phyloP scores from a whole-genome alignment of 2,113 vertebrate species.

The Gracilinanus agilis region DNA sequence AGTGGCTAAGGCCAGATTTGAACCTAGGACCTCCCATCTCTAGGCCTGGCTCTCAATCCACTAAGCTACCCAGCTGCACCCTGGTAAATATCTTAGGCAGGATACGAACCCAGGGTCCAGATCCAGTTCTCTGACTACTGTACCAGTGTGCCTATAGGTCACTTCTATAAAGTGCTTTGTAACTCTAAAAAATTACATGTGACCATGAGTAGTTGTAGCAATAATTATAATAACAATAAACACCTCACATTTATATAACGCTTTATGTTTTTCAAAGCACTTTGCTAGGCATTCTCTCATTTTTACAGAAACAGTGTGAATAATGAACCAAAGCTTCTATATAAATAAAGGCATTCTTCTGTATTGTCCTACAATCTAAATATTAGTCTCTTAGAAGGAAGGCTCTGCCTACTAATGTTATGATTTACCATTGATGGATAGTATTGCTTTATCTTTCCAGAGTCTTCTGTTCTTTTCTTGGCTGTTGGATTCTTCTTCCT shows the following conservation, averaged over 20 bases:
- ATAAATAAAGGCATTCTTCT: background rate
- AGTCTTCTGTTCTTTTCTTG: background rate
- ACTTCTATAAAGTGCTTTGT: background rate
- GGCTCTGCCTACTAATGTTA: background rate
- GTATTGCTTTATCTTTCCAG: background rate
- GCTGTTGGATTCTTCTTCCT: background rate
- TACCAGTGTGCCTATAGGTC: background rate
- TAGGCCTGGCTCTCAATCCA: too few species aligned
- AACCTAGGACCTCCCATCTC: too few species aligned
- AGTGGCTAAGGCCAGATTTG: too few species aligned
- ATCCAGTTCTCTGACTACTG: background rate
- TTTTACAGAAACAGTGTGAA: background rate
- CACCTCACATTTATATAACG: background rate
- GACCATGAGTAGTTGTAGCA: background rate
- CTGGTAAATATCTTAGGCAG: background rate
- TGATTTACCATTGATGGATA: background rate
- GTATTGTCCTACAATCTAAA: slow-evolving; percentile 1
- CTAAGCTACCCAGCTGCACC: too few species aligned
- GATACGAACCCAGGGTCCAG: background rate
- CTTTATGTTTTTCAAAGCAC: background rate
- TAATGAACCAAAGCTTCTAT: background rate
- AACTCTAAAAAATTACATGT: background rate
- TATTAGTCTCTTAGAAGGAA: background rate
- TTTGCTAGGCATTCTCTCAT: background rate
- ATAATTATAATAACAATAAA: background rate